Conservation (phyloP, 23 tunicate genomes). For the Pegea sp. region DNA sequence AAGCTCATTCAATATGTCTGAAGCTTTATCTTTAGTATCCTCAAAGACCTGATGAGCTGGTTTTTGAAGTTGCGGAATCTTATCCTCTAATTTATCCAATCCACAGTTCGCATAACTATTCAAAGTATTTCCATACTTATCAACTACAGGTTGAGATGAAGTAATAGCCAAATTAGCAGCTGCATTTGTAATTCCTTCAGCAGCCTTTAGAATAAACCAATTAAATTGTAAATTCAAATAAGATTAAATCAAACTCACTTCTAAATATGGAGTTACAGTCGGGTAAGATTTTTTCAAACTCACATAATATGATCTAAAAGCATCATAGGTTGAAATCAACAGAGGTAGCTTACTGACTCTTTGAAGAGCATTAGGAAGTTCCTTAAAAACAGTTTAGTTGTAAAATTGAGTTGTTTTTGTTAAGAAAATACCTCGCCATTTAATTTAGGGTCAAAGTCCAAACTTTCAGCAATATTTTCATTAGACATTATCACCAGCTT, state of each 20-base stretch:
- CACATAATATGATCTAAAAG: conserved; percentile 24
- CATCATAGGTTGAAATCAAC: conserved; percentile 43
- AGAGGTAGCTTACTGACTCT: conserved; percentile 40
- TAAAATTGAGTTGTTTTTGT: too few relatives aligned
- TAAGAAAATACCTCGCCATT: too few relatives aligned
- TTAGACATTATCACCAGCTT: too few relatives aligned
- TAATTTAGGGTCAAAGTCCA: too few relatives aligned
- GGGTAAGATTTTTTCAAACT: conserved; percentile 49
- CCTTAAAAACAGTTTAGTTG: too few relatives aligned
- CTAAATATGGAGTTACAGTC: conserved; percentile 41
- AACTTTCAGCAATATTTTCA: too few relatives aligned
- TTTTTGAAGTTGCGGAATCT: too few relatives aligned
- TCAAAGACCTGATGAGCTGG: conserved; percentile 29
- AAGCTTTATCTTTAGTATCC: conserved; percentile 12
- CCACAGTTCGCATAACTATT: conserved; percentile 53
- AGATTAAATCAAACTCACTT: conserved; percentile 14
- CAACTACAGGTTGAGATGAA: conserved; percentile 48
- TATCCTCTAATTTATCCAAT: conserved; percentile 46
- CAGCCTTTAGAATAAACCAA: conserved; percentile 11
- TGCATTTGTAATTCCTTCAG: conserved; percentile 33
- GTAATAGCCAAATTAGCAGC: conserved; percentile 53
- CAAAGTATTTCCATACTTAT: conserved; percentile 36
- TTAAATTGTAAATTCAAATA: not conserved
- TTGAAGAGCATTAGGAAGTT: conserved; percentile 45
- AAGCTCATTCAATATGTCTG: conserved; percentile 15